These are phyloP conservation scores for Pseudorhombus dupliciocellatus DNA, from an alignment of 2,113 vertebrate genomes.

Conservation along the genomic window DNA sequence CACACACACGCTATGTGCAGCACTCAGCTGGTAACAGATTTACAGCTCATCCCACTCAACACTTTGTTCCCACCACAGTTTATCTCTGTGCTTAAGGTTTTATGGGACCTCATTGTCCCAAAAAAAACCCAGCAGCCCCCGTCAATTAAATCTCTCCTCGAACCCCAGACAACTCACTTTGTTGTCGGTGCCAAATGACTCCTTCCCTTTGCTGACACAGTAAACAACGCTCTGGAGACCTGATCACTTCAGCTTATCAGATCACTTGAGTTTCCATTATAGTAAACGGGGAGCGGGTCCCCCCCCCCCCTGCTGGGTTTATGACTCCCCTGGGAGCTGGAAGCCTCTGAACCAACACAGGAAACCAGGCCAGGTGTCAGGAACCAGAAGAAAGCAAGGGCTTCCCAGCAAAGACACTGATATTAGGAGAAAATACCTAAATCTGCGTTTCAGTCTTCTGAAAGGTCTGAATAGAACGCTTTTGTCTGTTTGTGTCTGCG, in stretches of 20 bases:
- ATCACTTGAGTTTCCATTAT: conserved; percentile 55
- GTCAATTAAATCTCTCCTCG: conserved; percentile 55
- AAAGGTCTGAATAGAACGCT: no score
- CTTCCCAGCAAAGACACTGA: neutral
- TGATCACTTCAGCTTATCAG: conserved; percentile 40
- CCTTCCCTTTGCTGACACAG: conserved; percentile 45
- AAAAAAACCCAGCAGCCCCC: conserved; percentile 45
- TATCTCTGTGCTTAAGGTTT: conserved; percentile 66
- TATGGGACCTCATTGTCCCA: conserved; percentile 62
- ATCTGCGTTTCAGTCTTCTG: no score
- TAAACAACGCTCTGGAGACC: conserved; percentile 44
- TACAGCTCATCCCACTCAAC: conserved; percentile 64
- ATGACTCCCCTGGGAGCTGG: conserved; percentile 47
- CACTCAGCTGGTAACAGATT: conserved; percentile 66
- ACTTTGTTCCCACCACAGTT: conserved; percentile 67
- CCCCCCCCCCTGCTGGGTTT: conserved; percentile 67
- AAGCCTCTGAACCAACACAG: conserved; percentile 28
- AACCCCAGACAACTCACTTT: conserved; percentile 54
- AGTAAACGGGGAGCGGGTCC: conserved; percentile 31
- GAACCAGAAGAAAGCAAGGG: neutral
- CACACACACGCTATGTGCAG: conserved; percentile 8
- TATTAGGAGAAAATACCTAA: neutral
- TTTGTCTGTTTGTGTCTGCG: no score
- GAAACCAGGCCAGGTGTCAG: conserved; percentile 57
- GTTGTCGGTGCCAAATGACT: conserved; percentile 58